Base-by-base conservation (phyloP, 2,113 vertebrate species). In the Chascanopsetta lugubris region DNA sequence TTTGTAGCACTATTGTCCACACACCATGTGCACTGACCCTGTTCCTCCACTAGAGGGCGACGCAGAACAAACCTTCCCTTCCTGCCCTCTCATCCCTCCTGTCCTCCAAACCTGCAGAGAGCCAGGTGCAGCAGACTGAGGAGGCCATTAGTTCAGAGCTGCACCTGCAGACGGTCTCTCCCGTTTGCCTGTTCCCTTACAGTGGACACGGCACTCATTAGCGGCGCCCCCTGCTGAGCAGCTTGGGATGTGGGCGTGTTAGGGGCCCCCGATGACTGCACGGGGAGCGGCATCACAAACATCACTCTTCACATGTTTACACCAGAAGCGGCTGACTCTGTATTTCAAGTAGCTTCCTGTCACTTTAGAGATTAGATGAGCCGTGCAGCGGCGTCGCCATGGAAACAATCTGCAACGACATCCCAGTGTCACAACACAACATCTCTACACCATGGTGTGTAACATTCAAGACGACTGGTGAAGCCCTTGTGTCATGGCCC, bases 31-130 rank as follows among this genome's bases (percentile, higher is more conserved):
- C 21, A 70, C 29, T 47, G 43, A 15, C n/a, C 13, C 0, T 9
- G 6, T 47, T 38, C 61, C 2, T 11, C 69, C 90, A 87, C 55
- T 54, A 84, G 89, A 72, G 73, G 71, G 76, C 66, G 85, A 77
- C 62, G 25, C 32, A 0, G 17, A 10, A 9, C 66, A 46, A 34
- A 6, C 9, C 20, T 3, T 20, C 0, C 20, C 34, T n/a, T 8
- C 15, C 8, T 18, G 42, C 12, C 38, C 30, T 12, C 15, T 15
- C 12, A 8, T 15, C 9, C 13, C 38, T 0, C 2, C 13, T 36
- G 5, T 4, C 3, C 36, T 54, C 21, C 30, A 25, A 53, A 59
- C 50, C 36, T 65, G 12, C 36, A 68, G 79, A 73, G 56, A 59
- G 38, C 22, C 22, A 72, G n/a, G n/a, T n/a, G 64, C 15, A 56